Evolutionary conservation across 2,113 vertebrate genomes (phyloP).

Genomic region (Nipponia nippon): DNA sequence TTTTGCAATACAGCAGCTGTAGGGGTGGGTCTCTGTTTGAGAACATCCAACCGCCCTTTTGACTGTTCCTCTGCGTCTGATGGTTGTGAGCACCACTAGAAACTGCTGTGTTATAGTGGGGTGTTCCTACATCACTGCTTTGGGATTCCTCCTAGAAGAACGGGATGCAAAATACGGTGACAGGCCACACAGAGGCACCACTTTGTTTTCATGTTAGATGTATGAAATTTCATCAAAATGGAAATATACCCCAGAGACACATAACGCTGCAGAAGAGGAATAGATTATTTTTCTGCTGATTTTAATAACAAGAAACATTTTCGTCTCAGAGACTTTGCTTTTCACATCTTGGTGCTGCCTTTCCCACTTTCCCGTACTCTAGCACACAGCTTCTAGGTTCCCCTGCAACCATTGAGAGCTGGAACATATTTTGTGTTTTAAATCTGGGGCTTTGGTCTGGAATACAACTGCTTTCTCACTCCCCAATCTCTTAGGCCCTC

Average conservation of each 20-base stretch:
- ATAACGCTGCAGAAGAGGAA: background rate
- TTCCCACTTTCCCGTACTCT: background rate
- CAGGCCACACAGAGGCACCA: background rate
- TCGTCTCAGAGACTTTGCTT: background rate
- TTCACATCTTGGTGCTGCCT: background rate
- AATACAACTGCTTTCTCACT: background rate
- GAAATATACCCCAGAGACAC: background rate
- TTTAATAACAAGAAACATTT: background rate
- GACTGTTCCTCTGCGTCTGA: background rate
- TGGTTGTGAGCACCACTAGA: background rate
- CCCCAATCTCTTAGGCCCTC: background rate
- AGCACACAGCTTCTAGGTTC: background rate
- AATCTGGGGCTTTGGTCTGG: background rate
- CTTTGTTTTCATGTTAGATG: background rate
- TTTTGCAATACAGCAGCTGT: accelerated
- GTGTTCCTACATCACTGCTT: background rate
- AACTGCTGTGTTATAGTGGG: background rate
- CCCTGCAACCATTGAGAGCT: background rate
- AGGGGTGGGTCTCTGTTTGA: background rate
- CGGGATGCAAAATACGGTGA: background rate
- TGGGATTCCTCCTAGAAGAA: background rate
- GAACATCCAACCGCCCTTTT: accelerated
- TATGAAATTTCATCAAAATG: background rate
- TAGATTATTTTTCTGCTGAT: background rate
- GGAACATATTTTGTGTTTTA: background rate